Evolutionary conservation across 2,888 invertebrate genomes (phyloP).

Genomic region (Hetaerina titia): DNA sequence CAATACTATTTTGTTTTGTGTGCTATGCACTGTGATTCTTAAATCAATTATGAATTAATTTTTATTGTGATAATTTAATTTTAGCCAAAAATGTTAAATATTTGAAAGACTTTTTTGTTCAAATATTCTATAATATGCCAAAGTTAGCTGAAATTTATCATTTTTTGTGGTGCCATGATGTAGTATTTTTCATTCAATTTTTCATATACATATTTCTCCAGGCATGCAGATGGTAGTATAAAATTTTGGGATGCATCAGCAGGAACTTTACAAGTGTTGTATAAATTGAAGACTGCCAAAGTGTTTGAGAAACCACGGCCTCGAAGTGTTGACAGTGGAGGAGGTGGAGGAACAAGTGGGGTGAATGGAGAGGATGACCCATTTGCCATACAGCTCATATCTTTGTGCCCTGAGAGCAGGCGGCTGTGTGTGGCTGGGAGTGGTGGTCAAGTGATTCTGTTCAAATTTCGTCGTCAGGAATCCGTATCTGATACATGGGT

Average conservation of each 20-base stretch:
- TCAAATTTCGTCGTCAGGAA: constrained; percentile 96
- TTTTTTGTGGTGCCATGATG: too few species aligned
- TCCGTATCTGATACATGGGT: constrained; percentile 89
- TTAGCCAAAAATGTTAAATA: too few species aligned
- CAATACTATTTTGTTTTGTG: too few species aligned
- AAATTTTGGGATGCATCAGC: constrained; percentile 99
- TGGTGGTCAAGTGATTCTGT: constrained; percentile 95
- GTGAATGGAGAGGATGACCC: constrained; percentile 86
- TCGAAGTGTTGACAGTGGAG: constrained; percentile 81
- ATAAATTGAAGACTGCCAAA: constrained; percentile 98
- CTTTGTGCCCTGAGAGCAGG: constrained; percentile 95
- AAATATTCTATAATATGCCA: too few species aligned
- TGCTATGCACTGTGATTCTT: too few species aligned
- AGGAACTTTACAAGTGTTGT: constrained; percentile 96
- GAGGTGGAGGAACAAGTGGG: constrained; percentile 1
- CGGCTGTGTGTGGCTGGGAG: constrained; percentile 93
- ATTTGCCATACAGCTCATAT: constrained; percentile 92
- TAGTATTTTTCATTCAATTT: neutral
- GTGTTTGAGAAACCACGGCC: constrained; percentile 88
- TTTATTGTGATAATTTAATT: too few species aligned
- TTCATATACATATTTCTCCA: constrained; percentile 76
- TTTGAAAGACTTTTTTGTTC: too few species aligned
- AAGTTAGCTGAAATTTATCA: too few species aligned
- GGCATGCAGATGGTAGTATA: constrained; percentile 98
- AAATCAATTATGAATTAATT: too few species aligned